Conservation (phyloP, 2,113 vertebrate genomes). For the Bettongia penicillata region DNA sequence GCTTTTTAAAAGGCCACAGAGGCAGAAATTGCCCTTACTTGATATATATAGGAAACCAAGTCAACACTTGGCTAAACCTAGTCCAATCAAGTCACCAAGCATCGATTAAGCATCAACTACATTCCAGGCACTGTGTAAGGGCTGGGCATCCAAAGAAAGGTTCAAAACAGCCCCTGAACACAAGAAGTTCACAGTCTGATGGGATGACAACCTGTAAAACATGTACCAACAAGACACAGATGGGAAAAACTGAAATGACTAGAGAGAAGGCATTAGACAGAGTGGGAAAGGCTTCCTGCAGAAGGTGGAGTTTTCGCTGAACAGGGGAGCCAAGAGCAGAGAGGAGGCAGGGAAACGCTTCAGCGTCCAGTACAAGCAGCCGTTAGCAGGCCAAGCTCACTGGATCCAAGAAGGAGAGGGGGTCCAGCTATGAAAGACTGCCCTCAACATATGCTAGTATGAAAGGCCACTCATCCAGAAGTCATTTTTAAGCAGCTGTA, state of each 20-base stretch:
- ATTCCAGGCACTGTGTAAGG: neutral
- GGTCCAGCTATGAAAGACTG: too few species aligned
- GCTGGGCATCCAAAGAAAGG: neutral
- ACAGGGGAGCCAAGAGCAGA: too few species aligned
- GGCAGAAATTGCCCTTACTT: neutral
- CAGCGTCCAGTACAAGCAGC: too few species aligned
- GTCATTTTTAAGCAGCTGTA: too few species aligned
- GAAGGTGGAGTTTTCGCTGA: neutral
- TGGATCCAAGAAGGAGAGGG: too few species aligned
- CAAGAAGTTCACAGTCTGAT: neutral
- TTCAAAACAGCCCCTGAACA: neutral
- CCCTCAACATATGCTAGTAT: too few species aligned
- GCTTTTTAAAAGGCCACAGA: neutral
- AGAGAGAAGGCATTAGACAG: neutral
- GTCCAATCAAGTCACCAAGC: neutral
- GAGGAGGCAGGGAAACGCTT: too few species aligned
- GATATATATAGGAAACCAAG: neutral
- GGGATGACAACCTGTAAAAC: neutral
- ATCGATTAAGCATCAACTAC: neutral
- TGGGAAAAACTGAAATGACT: neutral
- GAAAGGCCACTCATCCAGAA: too few species aligned
- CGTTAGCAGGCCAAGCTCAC: too few species aligned
- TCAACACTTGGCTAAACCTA: neutral
- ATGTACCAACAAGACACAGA: neutral
- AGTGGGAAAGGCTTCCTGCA: neutral